Evolutionary conservation across 2,888 invertebrate species (phyloP), one percentile per base, ranked within the genome.

Genomic region (Alcis repandata): DNA sequence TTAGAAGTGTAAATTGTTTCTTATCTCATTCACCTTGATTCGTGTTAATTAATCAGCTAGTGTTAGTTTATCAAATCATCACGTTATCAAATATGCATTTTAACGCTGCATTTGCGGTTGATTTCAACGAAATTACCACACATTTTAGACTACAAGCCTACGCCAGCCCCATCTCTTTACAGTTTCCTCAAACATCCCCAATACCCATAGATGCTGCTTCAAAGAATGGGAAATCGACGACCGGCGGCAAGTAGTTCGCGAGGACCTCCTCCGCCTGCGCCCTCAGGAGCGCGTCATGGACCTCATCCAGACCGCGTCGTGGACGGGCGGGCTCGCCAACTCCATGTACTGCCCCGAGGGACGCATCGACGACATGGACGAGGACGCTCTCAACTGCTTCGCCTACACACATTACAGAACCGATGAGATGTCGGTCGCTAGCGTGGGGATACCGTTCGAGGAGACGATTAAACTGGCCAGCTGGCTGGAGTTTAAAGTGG

Each of bases 401-500:
- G 78, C 77, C 0, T 59, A 57, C 4, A 62, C 57, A 0, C 76
- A 89, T 67, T 89, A 82, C 67, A 84, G 74, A 51, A 73, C 85
- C 0, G 78, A 79, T 9, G 69, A 75, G 1, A 91, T 91, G 57
- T 72, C 85, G 0, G 81, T 92, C 0, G 86, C 83, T 1, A 89
- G 87, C 67, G 72, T 84, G 0, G 91, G 92, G 0, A 63, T 91
- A 9, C 84, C 88, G 0, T 90, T 87, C 59, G 89, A 91, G 4
- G 90, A 91, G 48, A 82, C 85, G 0, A 49, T 91, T 60, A 82
- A 83, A 52, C 53, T 92, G 36, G 90, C 90, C 0, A 88, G 90
- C 68, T 70, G 68, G 22, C 74, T 89, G 9, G 82, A 87, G 10
- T 65, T 65, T 19, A 72, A 65, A 17, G 57, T 73, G 63, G 89